A percentile compares a stretch with the other conserved stretches of the same genome.
Evolutionary conservation across 2,797 vertebrate species (phyloP).

Genomic region (Typhlichthys eigenmanni): DNA sequence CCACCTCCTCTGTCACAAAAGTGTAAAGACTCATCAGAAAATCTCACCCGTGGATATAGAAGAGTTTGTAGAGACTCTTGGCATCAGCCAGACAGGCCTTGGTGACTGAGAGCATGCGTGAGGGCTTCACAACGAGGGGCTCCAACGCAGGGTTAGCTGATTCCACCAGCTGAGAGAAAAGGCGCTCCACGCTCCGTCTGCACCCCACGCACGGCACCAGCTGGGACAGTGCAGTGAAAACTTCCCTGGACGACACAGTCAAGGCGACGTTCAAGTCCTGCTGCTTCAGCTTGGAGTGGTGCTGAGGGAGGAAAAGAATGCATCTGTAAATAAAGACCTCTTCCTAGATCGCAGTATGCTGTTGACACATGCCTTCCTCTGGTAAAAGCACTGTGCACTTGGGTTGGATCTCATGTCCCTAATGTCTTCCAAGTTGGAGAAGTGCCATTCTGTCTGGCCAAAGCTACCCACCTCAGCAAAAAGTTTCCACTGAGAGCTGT

Average conservation of each 20-base stretch:
- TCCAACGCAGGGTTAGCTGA: slow-evolving; percentile 92
- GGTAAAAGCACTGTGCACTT: neutral
- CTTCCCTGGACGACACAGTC: slow-evolving; percentile 92
- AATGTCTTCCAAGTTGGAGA: neutral
- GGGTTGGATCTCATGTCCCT: neutral
- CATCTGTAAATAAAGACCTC: neutral
- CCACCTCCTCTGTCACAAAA: too few relatives aligned
- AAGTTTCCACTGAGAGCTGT: slow-evolving; percentile 85
- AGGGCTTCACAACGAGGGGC: slow-evolving; percentile 90
- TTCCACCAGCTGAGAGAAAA: slow-evolving; percentile 93
- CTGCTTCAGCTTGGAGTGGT: slow-evolving; percentile 89
- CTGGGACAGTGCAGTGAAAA: slow-evolving; percentile 89
- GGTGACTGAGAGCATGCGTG: slow-evolving; percentile 89
- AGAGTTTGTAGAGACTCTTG: slow-evolving; percentile 92
- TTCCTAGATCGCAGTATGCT: neutral
- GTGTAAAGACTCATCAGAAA: neutral
- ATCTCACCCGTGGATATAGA: slow-evolving; percentile 94
- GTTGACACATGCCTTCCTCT: neutral
- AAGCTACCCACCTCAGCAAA: slow-evolving; percentile 87
- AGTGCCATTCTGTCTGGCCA: neutral
- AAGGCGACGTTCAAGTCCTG: slow-evolving; percentile 90
- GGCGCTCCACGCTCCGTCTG: slow-evolving; percentile 92
- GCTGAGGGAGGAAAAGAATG: slow-evolving; percentile 65
- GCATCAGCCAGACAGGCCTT: slow-evolving; percentile 89
- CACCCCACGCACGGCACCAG: slow-evolving; percentile 95